Evolutionary conservation across 2,888 invertebrate species (phyloP).

Genomic region (Pristionchus fissidentatus): DNA sequence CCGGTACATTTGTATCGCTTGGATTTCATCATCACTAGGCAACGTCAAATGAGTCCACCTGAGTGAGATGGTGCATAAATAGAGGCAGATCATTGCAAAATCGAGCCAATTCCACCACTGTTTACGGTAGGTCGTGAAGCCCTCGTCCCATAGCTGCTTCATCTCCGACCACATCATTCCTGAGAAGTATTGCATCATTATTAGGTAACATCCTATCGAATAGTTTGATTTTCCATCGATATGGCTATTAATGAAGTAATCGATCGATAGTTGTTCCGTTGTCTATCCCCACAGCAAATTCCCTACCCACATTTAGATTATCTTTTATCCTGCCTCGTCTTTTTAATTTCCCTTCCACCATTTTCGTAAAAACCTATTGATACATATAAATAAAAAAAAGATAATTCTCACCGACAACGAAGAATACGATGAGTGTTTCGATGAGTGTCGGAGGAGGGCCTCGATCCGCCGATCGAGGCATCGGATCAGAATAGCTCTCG

Average conservation of each 20-base stretch:
- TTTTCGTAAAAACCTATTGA: too few relatives aligned
- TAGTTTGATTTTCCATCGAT: not conserved
- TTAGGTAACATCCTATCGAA: too few relatives aligned
- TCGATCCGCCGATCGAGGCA: constrained; percentile 70
- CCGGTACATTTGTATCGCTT: not conserved
- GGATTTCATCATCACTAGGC: not conserved
- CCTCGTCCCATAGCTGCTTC: constrained; percentile 81
- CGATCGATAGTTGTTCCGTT: not conserved
- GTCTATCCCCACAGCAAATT: not conserved
- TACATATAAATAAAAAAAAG: not conserved
- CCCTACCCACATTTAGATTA: not conserved
- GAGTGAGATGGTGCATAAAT: constrained; percentile 79
- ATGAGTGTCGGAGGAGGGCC: constrained; percentile 79
- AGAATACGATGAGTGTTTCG: constrained; percentile 79
- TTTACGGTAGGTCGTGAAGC: constrained; percentile 78
- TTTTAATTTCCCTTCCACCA: too few relatives aligned
- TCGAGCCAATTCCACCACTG: constrained; percentile 81
- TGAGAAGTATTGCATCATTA: constrained; percentile 62
- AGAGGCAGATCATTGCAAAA: constrained; percentile 80
- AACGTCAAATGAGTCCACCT: constrained; percentile 63
- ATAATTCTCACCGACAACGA: constrained; percentile 78
- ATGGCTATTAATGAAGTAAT: not conserved
- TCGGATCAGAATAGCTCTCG: not conserved
- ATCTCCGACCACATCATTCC: constrained; percentile 80
- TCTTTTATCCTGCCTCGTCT: too few relatives aligned